Conservation (phyloP, 1,140 invertebrate genomes). For the Macrobrachium nipponense region DNA sequence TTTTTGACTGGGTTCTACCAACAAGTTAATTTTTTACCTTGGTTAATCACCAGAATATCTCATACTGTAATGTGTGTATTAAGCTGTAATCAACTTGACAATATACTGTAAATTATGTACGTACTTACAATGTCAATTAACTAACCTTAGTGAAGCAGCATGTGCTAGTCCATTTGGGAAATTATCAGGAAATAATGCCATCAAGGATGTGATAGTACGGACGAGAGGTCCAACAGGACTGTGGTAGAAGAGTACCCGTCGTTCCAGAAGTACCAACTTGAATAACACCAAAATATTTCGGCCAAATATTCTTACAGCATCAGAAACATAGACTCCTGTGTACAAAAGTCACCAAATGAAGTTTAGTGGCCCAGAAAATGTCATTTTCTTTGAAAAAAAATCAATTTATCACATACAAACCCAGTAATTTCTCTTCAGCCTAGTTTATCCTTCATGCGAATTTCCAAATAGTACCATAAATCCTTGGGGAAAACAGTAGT, state of each 20-base stretch:
- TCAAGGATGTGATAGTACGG: conserved; percentile 80
- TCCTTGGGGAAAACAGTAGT: too few species aligned
- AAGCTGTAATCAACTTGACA: too few species aligned
- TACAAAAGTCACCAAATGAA: conserved; percentile 30
- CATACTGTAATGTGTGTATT: too few species aligned
- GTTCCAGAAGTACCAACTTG: conserved; percentile 91
- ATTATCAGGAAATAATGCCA: conserved; percentile 90
- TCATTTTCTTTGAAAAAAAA: neutral
- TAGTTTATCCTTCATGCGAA: too few species aligned
- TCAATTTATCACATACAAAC: too few species aligned
- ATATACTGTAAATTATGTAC: too few species aligned
- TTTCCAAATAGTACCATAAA: too few species aligned
- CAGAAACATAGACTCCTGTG: conserved; percentile 82
- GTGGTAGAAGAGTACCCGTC: conserved; percentile 91
- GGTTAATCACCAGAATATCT: too few species aligned
- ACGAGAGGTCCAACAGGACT: conserved; percentile 82
- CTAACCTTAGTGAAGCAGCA: conserved; percentile 83
- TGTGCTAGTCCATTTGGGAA: conserved; percentile 88
- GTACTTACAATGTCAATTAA: conserved; percentile 43
- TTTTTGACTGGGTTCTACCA: too few species aligned
- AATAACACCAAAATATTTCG: conserved; percentile 94
- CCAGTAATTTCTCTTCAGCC: too few species aligned
- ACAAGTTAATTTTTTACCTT: too few species aligned
- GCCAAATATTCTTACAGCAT: conserved; percentile 86
- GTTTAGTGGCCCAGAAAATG: neutral